Evolutionary conservation across 2,888 invertebrate species (phyloP), one percentile per base, ranked within the genome.

Genomic region (Hydriomena furcata): DNA sequence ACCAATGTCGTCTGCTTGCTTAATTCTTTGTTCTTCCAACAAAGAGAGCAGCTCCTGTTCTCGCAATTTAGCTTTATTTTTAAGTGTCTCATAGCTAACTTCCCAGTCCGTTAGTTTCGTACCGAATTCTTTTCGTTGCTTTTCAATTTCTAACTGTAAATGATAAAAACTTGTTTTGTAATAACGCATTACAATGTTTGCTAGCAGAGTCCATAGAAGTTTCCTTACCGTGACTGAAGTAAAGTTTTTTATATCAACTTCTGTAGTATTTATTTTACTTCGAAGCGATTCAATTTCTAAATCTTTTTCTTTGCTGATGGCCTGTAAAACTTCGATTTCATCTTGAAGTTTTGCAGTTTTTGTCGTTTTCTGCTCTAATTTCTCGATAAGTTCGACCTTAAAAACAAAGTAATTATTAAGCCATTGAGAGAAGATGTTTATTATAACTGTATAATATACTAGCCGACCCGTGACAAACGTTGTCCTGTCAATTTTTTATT

Each of bases 11-110:
- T 68, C 61, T n/a, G 50, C 37, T 56, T 70, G 74, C 36, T 66
- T 79, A 7, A 55, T 45, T 47, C 58, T 70, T 11, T 73, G 63
- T 58, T 92, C 91, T 13, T 84, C 77, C 21, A 93, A 61, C 0
- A 82, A 71, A 1, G 84, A 84, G 0, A 92, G 58, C 3, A 93
- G 66, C 65, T 93, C 93, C 21, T 79, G 77, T 75, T 93, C 93
- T 41, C 93, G 82, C 1, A 68, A 76, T 65, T 89, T 91, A 4
- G 89, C 76, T 63, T 91, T 92, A 4, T 75, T 79, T 68, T 90
- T 85, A 4, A 91, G 75, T 11, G 84, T 87, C 52, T 92, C 89
- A 59, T 86, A 91, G 64, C 89, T 87, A 42, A 91, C 91, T 66
- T 93, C 92, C 60, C 73, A 78, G 55, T 91, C 91, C 7, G 82